phyloP scores from a whole-genome alignment of 2,113 vertebrate species.

The Chaetodon trifascialis region DNA sequence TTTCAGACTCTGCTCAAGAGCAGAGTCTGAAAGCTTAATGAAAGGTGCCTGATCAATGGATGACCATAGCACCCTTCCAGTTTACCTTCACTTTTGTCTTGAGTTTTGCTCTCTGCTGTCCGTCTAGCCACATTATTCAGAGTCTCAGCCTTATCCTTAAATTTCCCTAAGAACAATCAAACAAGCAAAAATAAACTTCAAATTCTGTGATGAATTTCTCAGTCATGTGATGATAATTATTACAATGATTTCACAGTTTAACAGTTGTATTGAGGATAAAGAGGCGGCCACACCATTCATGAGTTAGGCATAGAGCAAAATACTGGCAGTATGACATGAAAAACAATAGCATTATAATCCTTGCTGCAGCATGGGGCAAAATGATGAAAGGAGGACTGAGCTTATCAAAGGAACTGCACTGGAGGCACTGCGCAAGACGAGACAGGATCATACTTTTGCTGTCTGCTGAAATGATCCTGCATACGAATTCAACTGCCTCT shows the following conservation, averaged over 20 bases:
- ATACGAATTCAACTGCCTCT: not conserved
- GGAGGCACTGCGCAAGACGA: not conserved
- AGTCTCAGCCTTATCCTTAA: conserved; percentile 89
- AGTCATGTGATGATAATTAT: not conserved
- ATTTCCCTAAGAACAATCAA: conserved; percentile 86
- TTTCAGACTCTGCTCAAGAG: conserved; percentile 10
- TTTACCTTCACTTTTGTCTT: conserved; percentile 87
- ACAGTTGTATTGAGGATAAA: not conserved
- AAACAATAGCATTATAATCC: not conserved
- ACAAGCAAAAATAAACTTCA: conserved; percentile 32
- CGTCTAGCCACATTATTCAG: conserved; percentile 86
- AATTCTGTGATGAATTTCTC: not conserved
- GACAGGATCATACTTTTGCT: not conserved
- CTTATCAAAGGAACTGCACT: not conserved
- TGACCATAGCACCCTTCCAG: not conserved
- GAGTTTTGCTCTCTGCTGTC: conserved; percentile 80
- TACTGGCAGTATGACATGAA: not conserved
- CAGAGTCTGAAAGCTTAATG: conserved; percentile 13
- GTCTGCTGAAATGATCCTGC: not conserved
- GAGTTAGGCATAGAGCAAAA: not conserved
- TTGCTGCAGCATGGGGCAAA: not conserved
- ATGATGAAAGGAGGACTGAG: not conserved
- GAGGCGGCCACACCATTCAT: not conserved
- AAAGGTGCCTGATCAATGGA: not conserved
- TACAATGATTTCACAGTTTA: not conserved